Evolutionary conservation across 2,888 invertebrate species (phyloP).

Genomic region (Cephus pulcher): DNA sequence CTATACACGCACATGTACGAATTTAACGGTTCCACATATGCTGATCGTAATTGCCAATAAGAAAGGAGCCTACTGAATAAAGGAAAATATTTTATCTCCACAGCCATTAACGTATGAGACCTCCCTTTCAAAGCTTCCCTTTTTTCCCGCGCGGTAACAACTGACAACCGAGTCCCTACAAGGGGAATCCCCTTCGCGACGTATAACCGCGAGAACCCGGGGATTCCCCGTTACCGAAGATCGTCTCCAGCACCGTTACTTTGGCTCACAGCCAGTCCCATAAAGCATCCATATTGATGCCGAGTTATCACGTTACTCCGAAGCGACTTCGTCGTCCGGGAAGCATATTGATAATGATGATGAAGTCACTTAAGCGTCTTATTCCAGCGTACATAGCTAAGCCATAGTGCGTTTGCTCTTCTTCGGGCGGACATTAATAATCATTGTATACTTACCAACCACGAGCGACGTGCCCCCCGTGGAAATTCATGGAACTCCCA

Average conservation of each 20-base stretch:
- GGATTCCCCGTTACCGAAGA: not conserved
- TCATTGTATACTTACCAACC: slow-evolving; percentile 11
- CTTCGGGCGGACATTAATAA: slow-evolving; percentile 5
- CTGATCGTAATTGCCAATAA: not conserved
- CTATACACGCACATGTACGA: not conserved
- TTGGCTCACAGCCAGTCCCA: not conserved
- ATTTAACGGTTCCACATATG: not conserved
- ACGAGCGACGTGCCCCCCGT: not conserved
- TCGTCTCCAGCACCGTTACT: not conserved
- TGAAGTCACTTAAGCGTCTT: not conserved
- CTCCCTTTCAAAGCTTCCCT: not conserved
- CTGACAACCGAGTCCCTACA: not conserved
- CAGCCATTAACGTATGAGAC: not conserved
- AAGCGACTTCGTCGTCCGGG: not conserved
- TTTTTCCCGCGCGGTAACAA: not conserved
- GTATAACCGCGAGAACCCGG: not conserved
- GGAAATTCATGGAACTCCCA: not conserved
- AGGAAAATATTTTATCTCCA: too few relatives aligned
- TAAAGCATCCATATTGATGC: not conserved
- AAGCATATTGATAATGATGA: not conserved
- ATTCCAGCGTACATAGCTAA: not conserved
- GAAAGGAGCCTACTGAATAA: not conserved
- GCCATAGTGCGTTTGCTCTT: not conserved
- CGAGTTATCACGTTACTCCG: not conserved
- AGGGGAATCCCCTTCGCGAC: not conserved